Conservation (phyloP, 2,888 invertebrate species). For the Antitype chi region DNA sequence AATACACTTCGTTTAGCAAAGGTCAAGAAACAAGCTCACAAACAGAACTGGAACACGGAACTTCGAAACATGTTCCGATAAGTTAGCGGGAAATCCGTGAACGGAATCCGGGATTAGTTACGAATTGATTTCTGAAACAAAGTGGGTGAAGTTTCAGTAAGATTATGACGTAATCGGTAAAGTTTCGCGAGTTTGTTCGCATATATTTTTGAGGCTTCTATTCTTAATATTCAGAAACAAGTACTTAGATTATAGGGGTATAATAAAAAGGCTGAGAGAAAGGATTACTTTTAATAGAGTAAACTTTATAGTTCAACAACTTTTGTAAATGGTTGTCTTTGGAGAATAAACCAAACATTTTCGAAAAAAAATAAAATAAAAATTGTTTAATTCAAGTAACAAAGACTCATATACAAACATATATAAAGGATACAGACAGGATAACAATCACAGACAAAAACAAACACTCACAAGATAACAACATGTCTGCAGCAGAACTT, state of each 20-base stretch:
- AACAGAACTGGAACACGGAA: slow-evolving; percentile 42
- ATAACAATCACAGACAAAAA: no score
- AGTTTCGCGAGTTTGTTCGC: slow-evolving; percentile 20
- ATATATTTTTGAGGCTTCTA: slow-evolving; percentile 18
- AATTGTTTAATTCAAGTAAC: no score
- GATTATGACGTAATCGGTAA: slow-evolving; percentile 49
- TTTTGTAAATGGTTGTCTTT: neutral
- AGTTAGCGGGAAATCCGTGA: slow-evolving; percentile 52
- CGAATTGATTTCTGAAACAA: slow-evolving; percentile 58
- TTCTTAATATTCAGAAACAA: neutral
- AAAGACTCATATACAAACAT: no score
- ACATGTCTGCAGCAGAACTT: no score
- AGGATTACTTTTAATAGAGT: neutral
- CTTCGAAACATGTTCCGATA: slow-evolving; percentile 54
- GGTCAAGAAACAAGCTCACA: slow-evolving; percentile 41
- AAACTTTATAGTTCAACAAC: neutral
- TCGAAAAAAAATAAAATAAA: no score
- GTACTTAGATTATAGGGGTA: neutral
- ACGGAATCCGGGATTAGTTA: slow-evolving; percentile 61
- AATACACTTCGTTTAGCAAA: slow-evolving; percentile 35
- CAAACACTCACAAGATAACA: no score
- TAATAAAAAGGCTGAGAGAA: neutral
- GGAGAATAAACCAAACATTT: neutral
- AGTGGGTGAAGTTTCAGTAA: slow-evolving; percentile 34
- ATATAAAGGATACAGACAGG: no score